These are phyloP conservation scores for Nowickia ferox DNA, from an alignment of 2,888 invertebrate species.

Conservation along the genomic window DNA sequence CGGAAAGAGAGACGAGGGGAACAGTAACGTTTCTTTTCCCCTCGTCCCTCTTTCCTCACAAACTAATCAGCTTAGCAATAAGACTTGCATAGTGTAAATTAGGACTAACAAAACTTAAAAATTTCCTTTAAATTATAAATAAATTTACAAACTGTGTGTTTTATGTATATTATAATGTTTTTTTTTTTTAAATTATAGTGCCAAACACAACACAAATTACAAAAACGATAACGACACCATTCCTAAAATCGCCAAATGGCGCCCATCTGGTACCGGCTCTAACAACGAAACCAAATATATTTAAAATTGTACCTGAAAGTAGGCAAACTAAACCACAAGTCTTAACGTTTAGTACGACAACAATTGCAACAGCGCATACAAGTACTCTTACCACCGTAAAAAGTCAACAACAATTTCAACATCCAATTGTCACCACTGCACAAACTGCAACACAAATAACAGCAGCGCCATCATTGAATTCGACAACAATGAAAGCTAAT, in stretches of 20 bases:
- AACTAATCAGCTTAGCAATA: too few species aligned
- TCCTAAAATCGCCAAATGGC: constrained; percentile 49
- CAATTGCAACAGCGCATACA: constrained; percentile 10
- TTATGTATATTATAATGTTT: neutral
- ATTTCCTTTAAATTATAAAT: too few species aligned
- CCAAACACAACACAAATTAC: constrained; percentile 58
- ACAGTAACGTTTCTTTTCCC: too few species aligned
- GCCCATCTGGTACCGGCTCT: constrained; percentile 33
- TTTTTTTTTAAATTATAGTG: constrained; percentile 42
- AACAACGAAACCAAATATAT: constrained; percentile 69
- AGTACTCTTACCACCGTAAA: constrained; percentile 12
- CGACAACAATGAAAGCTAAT: neutral
- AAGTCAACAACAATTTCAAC: constrained; percentile 25
- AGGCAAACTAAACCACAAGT: constrained; percentile 67
- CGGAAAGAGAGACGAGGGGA: too few species aligned
- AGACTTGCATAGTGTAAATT: too few species aligned
- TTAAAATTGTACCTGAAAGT: constrained; percentile 69
- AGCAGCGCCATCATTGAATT: neutral
- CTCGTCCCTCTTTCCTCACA: too few species aligned
- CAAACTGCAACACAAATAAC: neutral
- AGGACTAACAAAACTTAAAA: too few species aligned
- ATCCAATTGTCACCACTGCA: neutral
- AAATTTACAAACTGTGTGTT: too few species aligned
- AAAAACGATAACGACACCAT: constrained; percentile 50
- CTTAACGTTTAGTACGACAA: constrained; percentile 47